A percentile compares a stretch with the other conserved stretches of the same genome.
Evolutionary conservation across 2,797 vertebrate genomes (phyloP).

Genomic region (Sphenodon punctatus): DNA sequence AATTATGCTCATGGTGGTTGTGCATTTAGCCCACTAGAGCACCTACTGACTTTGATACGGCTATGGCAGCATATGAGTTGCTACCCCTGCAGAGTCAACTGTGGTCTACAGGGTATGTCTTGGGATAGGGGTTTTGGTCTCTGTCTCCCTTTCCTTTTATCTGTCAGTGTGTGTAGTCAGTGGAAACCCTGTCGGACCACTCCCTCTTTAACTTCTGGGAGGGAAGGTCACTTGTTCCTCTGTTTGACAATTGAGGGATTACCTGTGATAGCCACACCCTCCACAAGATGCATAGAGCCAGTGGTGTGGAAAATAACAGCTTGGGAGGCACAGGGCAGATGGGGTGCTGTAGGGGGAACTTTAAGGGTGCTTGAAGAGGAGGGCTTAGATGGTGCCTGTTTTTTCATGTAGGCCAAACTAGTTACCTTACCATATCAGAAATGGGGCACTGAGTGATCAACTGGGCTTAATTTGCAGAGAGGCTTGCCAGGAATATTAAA

Average conservation of each 20-base stretch:
- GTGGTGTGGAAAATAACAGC: neutral
- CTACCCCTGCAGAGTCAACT: no score
- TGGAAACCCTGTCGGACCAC: neutral
- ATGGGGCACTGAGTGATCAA: neutral
- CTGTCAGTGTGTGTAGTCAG: neutral
- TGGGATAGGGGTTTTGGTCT: no score
- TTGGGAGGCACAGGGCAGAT: neutral
- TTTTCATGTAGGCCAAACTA: neutral
- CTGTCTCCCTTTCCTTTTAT: neutral
- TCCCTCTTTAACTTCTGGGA: neutral
- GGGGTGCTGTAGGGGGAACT: neutral
- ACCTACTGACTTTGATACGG: no score
- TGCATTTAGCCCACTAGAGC: no score
- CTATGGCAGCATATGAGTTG: no score
- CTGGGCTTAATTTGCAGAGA: no score
- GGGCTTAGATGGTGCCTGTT: neutral
- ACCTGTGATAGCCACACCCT: neutral
- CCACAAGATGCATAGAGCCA: neutral
- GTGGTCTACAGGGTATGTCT: no score
- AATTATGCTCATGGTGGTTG: no score
- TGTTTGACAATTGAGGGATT: neutral
- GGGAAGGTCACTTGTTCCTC: neutral
- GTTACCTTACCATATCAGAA: neutral
- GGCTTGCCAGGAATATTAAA: no score
- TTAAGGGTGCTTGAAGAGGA: no score